Conservation (phyloP, 2,113 vertebrate species). For the Hipposideros armiger region DNA sequence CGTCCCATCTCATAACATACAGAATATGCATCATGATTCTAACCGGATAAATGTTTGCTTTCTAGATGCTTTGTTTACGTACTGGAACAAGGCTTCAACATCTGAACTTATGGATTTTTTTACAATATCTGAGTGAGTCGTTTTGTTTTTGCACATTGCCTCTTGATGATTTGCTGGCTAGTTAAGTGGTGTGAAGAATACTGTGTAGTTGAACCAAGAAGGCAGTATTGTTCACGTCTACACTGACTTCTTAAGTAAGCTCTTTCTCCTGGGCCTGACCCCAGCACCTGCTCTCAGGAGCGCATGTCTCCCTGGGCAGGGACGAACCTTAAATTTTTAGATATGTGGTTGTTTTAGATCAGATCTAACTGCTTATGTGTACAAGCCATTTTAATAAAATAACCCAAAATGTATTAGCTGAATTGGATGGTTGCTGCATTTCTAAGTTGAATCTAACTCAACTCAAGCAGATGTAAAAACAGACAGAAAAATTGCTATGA, state of each 20-base stretch:
- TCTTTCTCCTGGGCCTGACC: not conserved
- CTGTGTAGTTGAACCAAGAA: not conserved
- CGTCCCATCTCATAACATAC: no score
- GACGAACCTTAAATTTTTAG: not conserved
- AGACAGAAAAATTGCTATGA: constrained; percentile 12
- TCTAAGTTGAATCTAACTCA: constrained; percentile 9
- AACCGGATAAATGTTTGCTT: constrained; percentile 67
- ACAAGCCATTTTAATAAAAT: not conserved
- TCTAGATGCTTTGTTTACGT: constrained; percentile 96
- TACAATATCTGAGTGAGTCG: constrained; percentile 96
- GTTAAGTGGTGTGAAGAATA: not conserved
- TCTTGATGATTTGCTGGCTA: not conserved
- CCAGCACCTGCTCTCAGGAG: not conserved
- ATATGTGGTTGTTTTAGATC: not conserved
- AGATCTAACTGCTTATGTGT: not conserved
- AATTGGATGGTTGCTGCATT: not conserved
- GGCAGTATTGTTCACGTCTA: not conserved
- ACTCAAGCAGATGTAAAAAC: not conserved
- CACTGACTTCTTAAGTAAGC: not conserved
- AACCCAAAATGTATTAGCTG: not conserved
- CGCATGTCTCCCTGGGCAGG: not conserved
- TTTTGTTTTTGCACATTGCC: constrained; percentile 37
- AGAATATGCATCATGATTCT: not conserved
- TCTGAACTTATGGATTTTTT: constrained; percentile 99
- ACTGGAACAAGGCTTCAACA: constrained; percentile 97